These are phyloP conservation scores for Tragelaphus buxtoni DNA, from an alignment of 2,113 vertebrate genomes.

Conservation along the genomic window DNA sequence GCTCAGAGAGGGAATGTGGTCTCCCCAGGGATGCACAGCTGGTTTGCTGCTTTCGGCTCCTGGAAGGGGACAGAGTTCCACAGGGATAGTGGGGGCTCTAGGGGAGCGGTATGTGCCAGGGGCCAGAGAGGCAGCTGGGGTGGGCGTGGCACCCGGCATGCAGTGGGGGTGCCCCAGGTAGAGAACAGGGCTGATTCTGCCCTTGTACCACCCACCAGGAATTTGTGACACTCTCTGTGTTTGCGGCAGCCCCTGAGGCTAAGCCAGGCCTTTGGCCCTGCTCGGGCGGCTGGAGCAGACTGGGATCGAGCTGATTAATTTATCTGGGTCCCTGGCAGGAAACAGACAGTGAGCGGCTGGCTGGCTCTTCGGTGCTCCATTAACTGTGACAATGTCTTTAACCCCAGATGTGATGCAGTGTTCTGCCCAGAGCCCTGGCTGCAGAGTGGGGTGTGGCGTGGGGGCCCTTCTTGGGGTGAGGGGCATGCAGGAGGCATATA, in stretches of 20 bases:
- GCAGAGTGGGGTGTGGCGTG: background rate
- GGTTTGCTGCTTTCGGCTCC: background rate
- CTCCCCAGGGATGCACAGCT: background rate
- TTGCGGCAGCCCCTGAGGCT: background rate
- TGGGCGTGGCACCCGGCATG: background rate
- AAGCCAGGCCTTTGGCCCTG: background rate
- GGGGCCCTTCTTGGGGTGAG: background rate
- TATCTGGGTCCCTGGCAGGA: conserved; percentile 66
- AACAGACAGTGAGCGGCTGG: conserved; percentile 69
- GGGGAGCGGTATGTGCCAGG: background rate
- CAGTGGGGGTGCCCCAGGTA: background rate
- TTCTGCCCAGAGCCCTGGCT: background rate
- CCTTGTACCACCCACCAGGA: background rate
- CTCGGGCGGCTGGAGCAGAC: background rate
- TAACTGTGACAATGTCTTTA: conserved; percentile 69
- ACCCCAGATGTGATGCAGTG: conserved; percentile 59
- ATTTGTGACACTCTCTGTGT: background rate
- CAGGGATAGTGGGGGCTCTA: background rate
- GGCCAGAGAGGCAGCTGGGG: background rate
- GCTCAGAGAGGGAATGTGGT: background rate
- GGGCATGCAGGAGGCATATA: background rate
- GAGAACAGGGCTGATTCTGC: background rate
- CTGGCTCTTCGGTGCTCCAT: conserved; percentile 61
- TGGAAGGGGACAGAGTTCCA: background rate
- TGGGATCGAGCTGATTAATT: conserved; percentile 55